phyloP scores from a whole-genome alignment of 2,888 invertebrate genomes.

The Malacosoma neustria region DNA sequence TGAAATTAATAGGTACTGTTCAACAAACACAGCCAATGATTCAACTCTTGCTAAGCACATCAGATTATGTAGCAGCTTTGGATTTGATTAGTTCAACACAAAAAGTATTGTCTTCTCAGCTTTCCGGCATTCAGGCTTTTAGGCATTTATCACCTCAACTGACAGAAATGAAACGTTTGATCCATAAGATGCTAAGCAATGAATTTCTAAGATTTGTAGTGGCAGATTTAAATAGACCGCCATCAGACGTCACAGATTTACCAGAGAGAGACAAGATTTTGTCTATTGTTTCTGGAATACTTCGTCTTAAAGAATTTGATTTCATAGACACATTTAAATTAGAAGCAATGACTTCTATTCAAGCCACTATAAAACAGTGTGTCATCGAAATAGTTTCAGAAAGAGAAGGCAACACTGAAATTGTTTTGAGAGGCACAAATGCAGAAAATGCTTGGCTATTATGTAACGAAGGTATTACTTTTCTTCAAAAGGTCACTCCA shows the following conservation, averaged over 20 bases:
- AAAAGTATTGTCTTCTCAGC: slow-evolving; percentile 91
- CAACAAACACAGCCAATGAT: slow-evolving; percentile 99
- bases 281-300: slow-evolving; percentile 91
- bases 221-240: slow-evolving; percentile 91
- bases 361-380: slow-evolving; percentile 91
- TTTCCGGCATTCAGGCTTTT: slow-evolving; percentile 95
- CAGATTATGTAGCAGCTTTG: slow-evolving; percentile 97
- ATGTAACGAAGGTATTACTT: slow-evolving; percentile 80
- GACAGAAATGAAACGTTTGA: slow-evolving; percentile 94
- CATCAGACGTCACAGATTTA: slow-evolving; percentile 71
- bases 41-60: slow-evolving; percentile 93
- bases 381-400: slow-evolving; percentile 81
- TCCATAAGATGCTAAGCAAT: slow-evolving; percentile 96
- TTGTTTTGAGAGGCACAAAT: slow-evolving; percentile 58
- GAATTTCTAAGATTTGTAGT: slow-evolving; percentile 96
- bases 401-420: slow-evolving; percentile 59
- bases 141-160: slow-evolving; percentile 96
- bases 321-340: slow-evolving; percentile 91
- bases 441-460: slow-evolving; percentile 70
- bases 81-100: slow-evolving; percentile 98
- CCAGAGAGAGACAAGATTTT: slow-evolving; percentile 90
- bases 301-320: slow-evolving; percentile 89
- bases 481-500: slow-evolving; percentile 79
- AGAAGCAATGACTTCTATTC: slow-evolving; percentile 92
- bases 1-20: slow-evolving; percentile 95